Base-by-base conservation (phyloP, 2,113 vertebrate species). In the Falco punctatus region DNA sequence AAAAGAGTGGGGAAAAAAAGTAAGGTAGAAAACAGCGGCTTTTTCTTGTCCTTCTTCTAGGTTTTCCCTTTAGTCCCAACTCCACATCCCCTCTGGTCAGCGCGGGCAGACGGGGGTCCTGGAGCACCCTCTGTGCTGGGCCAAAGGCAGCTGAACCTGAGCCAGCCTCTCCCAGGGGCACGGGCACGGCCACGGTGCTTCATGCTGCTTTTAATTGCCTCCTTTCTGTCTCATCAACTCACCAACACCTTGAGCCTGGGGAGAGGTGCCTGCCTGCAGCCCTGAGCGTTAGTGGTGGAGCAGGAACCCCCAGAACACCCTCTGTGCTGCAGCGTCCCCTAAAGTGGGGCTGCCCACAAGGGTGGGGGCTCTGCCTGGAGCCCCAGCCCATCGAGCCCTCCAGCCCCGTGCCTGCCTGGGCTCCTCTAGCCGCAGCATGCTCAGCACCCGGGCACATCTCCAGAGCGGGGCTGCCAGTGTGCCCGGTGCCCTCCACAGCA, bases 241-340 rank as follows among this genome's bases (percentile, higher is more conserved):
- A 5, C 55, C 33, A 13, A 6, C 54, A 33, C 21, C n/a, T 81
- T 1, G 22, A 38, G 42, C 64, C 28, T 1, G 1, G 33, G 20
- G 35, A 61, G 51, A 44, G 21, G 13, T 6, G 5, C 15, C 40
- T 26, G 5, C 65, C 40, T 9, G 28, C 44, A 84, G 71, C 14
- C n/a, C 27, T 2, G 3, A 59, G 42, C 0, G 0, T 3, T 2
- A 2, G 18, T 1, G 1, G 28, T 3, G 51, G 33, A 81, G 20
- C 35, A 42, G 42, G 42, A 42, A 42, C 42, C 42, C 42, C 42
- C 42, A 42, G 42, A 54, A 24, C 38, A 15, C 14, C 20, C 10
- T 3, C 23, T 5, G 27, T 15, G 61, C 62, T 9, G 24, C 2
- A 2, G 3, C 6, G 6, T 51, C 24, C 51, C 70, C 52, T 33